Conservation (phyloP, 2,113 vertebrate species). For the Probosciger aterrimus region DNA sequence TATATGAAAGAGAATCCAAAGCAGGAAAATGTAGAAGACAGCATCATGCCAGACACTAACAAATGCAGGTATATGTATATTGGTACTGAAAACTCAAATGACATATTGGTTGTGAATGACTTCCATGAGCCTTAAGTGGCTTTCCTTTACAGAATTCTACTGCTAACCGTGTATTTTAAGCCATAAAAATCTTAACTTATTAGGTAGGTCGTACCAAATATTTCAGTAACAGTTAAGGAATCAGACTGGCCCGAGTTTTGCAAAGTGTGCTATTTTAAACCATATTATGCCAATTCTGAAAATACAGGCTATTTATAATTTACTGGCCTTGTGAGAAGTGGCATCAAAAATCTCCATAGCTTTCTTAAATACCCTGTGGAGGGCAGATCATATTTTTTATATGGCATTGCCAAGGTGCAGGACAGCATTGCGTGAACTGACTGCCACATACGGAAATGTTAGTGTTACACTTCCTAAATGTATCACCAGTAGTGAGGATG, state of each 20-base stretch:
- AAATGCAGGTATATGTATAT: not conserved
- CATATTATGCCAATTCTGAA: not conserved
- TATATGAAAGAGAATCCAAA: not conserved
- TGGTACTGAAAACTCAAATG: not conserved
- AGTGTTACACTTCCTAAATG: not conserved
- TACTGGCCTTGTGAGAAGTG: not conserved
- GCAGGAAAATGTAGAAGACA: not conserved
- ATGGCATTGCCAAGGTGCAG: not conserved
- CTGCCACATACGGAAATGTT: not conserved
- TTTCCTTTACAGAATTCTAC: not conserved
- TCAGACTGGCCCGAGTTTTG: not conserved
- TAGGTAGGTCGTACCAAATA: not conserved
- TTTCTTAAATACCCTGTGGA: not conserved
- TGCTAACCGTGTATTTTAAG: not conserved
- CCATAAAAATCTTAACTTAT: not conserved
- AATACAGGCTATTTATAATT: not conserved
- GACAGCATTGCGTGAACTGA: not conserved
- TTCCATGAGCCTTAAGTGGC: not conserved
- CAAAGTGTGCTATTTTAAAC: not conserved
- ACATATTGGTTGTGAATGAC: not conserved
- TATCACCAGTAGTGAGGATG: not conserved
- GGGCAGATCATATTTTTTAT: not conserved
- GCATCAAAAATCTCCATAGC: not conserved
- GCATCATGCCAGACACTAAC: not conserved
- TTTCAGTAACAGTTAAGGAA: not conserved